A percentile compares a stretch with the other conserved stretches of the same genome.
phyloP scores from a whole-genome alignment of 2,888 invertebrate genomes.

The Phaonia tiefii region DNA sequence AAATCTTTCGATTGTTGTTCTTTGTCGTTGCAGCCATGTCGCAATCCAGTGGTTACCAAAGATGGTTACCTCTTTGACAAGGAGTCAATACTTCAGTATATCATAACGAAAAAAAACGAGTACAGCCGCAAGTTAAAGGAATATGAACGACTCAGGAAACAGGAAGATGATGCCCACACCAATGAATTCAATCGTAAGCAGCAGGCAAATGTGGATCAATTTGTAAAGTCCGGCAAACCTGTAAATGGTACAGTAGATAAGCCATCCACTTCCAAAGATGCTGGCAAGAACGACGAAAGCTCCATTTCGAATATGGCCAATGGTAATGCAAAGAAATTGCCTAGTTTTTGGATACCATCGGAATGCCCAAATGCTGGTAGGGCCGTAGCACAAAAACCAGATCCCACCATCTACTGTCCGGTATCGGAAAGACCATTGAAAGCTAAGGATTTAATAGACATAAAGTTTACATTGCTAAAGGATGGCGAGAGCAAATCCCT shows the following conservation, averaged over 20 bases:
- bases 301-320: slow-evolving; percentile 91
- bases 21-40: slow-evolving; percentile 96
- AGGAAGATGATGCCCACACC: slow-evolving; percentile 86
- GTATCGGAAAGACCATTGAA: slow-evolving; percentile 92
- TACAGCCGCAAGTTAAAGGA: slow-evolving; percentile 93
- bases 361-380: slow-evolving; percentile 92
- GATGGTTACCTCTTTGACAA: slow-evolving; percentile 98
- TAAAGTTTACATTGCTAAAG: slow-evolving; percentile 95
- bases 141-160: slow-evolving; percentile 92
- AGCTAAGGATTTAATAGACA: slow-evolving; percentile 94
- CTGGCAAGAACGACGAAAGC: slow-evolving; percentile 70
- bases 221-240: slow-evolving; percentile 89
- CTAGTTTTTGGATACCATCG: slow-evolving; percentile 98
- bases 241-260: slow-evolving; percentile 70
- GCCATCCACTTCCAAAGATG: slow-evolving; percentile 70
- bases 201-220: slow-evolving; percentile 87
- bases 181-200: slow-evolving; percentile 81
- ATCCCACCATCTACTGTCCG: slow-evolving; percentile 86
- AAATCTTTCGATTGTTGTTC: slow-evolving; percentile 99
- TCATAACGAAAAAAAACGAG: slow-evolving; percentile 96
- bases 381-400: slow-evolving; percentile 87
- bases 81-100: slow-evolving; percentile 96
- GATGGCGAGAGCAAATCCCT: slow-evolving; percentile 93
- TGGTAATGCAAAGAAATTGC: slow-evolving; percentile 89
- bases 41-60: slow-evolving; percentile 93